phyloP scores from a whole-genome alignment of 2,888 invertebrate species.

The Hydrotaea cyrtoneurina region DNA sequence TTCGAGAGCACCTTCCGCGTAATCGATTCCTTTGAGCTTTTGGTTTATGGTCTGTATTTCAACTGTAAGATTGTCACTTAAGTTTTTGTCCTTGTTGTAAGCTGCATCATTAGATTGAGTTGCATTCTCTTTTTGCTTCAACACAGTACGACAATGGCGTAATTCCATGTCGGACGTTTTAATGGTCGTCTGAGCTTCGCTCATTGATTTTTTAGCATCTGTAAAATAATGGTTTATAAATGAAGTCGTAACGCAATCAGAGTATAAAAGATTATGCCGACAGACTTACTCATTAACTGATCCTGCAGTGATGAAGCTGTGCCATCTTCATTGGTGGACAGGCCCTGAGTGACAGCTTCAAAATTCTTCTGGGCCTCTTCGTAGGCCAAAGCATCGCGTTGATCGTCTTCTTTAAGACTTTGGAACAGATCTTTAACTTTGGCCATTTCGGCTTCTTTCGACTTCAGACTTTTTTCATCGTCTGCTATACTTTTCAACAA shows the following conservation, averaged over 20 bases:
- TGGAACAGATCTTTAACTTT: constrained; percentile 86
- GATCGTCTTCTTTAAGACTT: constrained; percentile 85
- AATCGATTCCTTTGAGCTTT: constrained; percentile 82
- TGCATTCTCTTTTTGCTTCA: constrained; percentile 86
- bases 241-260: too few species aligned
- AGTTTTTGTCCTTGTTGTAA: constrained; percentile 85
- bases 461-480: constrained; percentile 84
- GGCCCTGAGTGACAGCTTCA: constrained; percentile 92
- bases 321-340: constrained; percentile 89
- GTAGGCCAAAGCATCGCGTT: constrained; percentile 85
- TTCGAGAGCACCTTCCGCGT: constrained; percentile 84
- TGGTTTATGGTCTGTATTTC: constrained; percentile 82
- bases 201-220: constrained; percentile 89
- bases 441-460: constrained; percentile 84
- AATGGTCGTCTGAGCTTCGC: constrained; percentile 89
- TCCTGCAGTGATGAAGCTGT: constrained; percentile 92
- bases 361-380: constrained; percentile 88
- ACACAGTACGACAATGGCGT: constrained; percentile 83
- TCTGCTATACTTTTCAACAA: constrained; percentile 85
- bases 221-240: background rate
- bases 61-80: constrained; percentile 82
- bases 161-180: constrained; percentile 90
- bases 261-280: constrained; percentile 36
- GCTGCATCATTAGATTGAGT: constrained; percentile 85
- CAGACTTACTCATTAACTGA: constrained; percentile 89